Conservation (phyloP, 2,797 vertebrate genomes). For the Gymnopithys bicolor region DNA sequence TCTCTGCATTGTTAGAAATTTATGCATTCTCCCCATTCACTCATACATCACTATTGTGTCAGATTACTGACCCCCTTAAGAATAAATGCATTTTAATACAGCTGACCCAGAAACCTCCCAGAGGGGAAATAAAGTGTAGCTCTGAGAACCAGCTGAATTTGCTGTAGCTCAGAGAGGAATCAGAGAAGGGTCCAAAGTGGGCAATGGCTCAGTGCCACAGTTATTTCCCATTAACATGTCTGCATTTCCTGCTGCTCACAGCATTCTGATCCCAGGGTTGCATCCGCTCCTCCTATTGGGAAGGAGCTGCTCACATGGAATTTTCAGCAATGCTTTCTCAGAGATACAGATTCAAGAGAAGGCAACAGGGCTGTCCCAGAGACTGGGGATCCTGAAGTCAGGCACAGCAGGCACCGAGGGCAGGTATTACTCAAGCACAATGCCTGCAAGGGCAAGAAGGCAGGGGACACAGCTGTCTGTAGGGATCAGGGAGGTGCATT, state of each 20-base stretch:
- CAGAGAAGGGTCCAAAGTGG: neutral
- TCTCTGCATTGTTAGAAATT: slow-evolving; percentile 18
- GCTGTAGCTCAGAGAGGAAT: neutral
- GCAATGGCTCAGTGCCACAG: neutral
- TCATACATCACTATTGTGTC: slow-evolving; percentile 40
- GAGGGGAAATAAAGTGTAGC: slow-evolving; percentile 7
- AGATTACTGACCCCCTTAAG: slow-evolving; percentile 51
- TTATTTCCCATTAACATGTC: slow-evolving; percentile 5
- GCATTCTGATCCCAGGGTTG: neutral
- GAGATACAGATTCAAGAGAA: neutral
- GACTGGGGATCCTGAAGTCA: neutral
- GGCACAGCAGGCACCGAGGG: neutral
- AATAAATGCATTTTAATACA: slow-evolving; percentile 67
- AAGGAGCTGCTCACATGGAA: neutral
- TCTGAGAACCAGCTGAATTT: slow-evolving; percentile 18
- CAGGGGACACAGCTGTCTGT: neutral
- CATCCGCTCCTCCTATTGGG: fast-evolving
- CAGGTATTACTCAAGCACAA: neutral
- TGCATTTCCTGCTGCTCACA: neutral
- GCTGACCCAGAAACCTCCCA: slow-evolving; percentile 61
- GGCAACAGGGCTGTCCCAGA: neutral
- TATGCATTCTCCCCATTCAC: slow-evolving; percentile 52
- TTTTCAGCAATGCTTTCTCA: neutral
- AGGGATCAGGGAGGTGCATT: neutral
- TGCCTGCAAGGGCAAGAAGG: neutral